phyloP scores from a whole-genome alignment of 2,797 vertebrate genomes.

The Catostomus latipinnis region DNA sequence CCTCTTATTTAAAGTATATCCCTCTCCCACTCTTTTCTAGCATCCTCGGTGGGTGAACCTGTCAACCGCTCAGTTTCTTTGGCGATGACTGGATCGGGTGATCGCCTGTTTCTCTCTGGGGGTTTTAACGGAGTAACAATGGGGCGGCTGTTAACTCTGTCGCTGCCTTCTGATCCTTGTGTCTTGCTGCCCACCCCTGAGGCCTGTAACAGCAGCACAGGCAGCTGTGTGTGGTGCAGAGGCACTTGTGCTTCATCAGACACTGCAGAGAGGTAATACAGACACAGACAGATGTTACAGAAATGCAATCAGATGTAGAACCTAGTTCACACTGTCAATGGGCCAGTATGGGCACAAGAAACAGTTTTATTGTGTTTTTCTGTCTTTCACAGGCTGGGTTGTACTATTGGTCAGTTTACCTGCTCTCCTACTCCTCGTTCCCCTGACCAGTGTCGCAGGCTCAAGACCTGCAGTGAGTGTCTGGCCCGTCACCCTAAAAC shows the following conservation, averaged over 20 bases:
- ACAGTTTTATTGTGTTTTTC: background rate
- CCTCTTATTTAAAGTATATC: background rate
- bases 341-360: background rate
- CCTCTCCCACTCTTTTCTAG: conserved; percentile 60
- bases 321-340: background rate
- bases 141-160: conserved; percentile 84
- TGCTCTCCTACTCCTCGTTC: conserved; percentile 87
- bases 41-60: conserved; percentile 80
- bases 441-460: conserved; percentile 87
- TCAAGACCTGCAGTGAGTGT: conserved; percentile 92
- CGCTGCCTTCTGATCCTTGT: conserved; percentile 86
- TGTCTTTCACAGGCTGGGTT: conserved; percentile 78
- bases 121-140: conserved; percentile 90
- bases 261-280: conserved; percentile 83
- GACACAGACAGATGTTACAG: background rate
- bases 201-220: conserved; percentile 85
- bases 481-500: conserved; percentile 87
- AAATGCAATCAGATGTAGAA: background rate
- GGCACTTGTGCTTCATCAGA: conserved; percentile 84
- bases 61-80: conserved; percentile 87
- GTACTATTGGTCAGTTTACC: conserved; percentile 69
- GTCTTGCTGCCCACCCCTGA: conserved; percentile 80
- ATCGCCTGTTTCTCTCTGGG: conserved; percentile 84
- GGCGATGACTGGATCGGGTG: conserved; percentile 79
- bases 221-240: conserved; percentile 88